Percentiles rank a stretch among this genome's conserved stretches.
These are phyloP conservation scores for Trachymyrmex septentrionalis DNA, from an alignment of 1,140 invertebrate genomes.

Conservation along the genomic window DNA sequence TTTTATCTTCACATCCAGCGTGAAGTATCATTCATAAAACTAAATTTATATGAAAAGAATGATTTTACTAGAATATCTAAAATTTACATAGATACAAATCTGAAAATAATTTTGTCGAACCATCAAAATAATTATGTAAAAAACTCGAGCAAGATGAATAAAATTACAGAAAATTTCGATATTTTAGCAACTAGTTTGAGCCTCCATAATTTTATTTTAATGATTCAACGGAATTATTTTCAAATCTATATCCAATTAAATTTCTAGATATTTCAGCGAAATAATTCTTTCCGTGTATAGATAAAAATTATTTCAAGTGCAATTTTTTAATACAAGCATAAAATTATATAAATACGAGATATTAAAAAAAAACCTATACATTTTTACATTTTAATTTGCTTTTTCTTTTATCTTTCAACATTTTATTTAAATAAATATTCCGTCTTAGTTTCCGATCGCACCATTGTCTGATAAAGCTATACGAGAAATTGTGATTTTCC, in stretches of 20 bases:
- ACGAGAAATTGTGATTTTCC: not conserved
- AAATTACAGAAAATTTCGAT: too few relatives aligned
- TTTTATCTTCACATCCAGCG: not conserved
- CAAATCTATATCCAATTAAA: too few relatives aligned
- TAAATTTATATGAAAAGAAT: not conserved
- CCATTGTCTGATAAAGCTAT: not conserved
- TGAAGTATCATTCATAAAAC: not conserved
- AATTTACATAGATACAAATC: too few relatives aligned
- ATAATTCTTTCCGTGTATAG: not conserved
- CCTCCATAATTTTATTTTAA: too few relatives aligned
- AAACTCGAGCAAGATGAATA: too few relatives aligned
- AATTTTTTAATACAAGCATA: not conserved
- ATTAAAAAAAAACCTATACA: not conserved
- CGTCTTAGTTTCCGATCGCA: not conserved
- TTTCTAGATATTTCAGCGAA: too few relatives aligned
- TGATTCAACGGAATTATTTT: too few relatives aligned
- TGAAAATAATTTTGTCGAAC: too few relatives aligned
- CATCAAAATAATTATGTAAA: too few relatives aligned
- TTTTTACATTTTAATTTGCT: not conserved
- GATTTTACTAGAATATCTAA: too few relatives aligned
- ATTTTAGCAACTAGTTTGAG: too few relatives aligned
- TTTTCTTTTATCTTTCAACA: not conserved
- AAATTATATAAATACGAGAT: not conserved
- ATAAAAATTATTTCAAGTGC: not conserved
- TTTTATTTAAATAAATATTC: not conserved